Evolutionary conservation across 2,797 vertebrate species (phyloP).

Genomic region (Iguana delicatissima): DNA sequence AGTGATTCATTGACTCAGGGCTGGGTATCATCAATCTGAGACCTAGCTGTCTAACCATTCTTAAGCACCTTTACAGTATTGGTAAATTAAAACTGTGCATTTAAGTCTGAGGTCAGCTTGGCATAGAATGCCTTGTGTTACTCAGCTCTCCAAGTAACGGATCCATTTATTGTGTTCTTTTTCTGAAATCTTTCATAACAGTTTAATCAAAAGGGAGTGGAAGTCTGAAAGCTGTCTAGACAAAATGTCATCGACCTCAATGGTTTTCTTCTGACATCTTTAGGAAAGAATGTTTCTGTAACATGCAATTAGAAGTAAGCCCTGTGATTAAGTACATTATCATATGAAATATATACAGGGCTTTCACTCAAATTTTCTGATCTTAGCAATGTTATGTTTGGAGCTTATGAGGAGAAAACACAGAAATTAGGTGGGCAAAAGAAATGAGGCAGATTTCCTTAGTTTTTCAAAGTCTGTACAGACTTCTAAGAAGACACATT

Average conservation of each 20-base stretch:
- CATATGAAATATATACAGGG: neutral
- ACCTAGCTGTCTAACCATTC: neutral
- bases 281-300: constrained; percentile 38
- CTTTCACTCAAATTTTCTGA: constrained; percentile 15
- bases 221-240: neutral
- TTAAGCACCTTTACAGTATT: neutral
- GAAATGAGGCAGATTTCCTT: neutral
- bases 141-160: neutral
- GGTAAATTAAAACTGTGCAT: neutral
- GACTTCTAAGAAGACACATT: neutral
- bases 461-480: neutral
- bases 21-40: neutral
- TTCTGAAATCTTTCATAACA: neutral
- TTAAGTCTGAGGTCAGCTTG: neutral
- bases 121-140: neutral
- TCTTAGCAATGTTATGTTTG: neutral
- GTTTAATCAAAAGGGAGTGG: neutral
- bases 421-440: neutral
- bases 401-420: neutral
- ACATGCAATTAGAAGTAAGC: constrained; percentile 55
- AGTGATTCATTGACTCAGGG: neutral
- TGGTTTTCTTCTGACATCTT: constrained; percentile 23
- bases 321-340: neutral
- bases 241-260: constrained; percentile 46
- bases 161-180: neutral